Evolutionary conservation across 2,888 invertebrate genomes (phyloP).

Genomic region (Heliconius ethilla): DNA sequence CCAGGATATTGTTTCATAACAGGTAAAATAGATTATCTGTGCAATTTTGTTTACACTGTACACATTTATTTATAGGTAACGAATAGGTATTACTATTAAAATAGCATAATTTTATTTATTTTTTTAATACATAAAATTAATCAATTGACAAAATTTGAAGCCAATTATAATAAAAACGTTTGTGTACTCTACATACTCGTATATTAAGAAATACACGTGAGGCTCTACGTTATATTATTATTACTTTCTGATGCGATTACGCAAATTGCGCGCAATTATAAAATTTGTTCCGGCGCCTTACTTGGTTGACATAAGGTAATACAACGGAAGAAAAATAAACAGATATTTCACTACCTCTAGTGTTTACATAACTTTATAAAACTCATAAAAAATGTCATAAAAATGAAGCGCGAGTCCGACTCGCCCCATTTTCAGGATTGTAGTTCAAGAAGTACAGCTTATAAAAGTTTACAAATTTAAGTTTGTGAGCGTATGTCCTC

Average conservation of each 20-base stretch:
- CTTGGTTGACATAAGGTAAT: neutral
- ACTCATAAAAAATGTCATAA: neutral
- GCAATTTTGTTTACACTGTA: neutral
- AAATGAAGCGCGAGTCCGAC: neutral
- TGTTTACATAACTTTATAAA: too few relatives aligned
- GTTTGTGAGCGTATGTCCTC: too few relatives aligned
- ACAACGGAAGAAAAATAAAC: neutral
- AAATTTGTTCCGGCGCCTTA: neutral
- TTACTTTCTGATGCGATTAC: neutral
- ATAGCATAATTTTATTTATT: neutral
- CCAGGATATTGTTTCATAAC: slow-evolving; percentile 9
- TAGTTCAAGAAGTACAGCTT: too few relatives aligned
- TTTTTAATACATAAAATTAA: neutral
- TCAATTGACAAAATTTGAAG: neutral
- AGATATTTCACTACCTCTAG: too few relatives aligned
- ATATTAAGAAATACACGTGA: neutral
- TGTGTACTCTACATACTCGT: neutral
- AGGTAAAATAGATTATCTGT: neutral
- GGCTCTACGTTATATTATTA: neutral
- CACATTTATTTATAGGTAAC: neutral
- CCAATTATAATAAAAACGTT: neutral
- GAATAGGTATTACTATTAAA: neutral
- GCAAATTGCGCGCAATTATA: neutral
- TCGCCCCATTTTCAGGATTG: too few relatives aligned
- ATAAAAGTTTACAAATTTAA: too few relatives aligned